Conservation (phyloP, 2,797 vertebrate genomes). For the Calcarius lapponicus region DNA sequence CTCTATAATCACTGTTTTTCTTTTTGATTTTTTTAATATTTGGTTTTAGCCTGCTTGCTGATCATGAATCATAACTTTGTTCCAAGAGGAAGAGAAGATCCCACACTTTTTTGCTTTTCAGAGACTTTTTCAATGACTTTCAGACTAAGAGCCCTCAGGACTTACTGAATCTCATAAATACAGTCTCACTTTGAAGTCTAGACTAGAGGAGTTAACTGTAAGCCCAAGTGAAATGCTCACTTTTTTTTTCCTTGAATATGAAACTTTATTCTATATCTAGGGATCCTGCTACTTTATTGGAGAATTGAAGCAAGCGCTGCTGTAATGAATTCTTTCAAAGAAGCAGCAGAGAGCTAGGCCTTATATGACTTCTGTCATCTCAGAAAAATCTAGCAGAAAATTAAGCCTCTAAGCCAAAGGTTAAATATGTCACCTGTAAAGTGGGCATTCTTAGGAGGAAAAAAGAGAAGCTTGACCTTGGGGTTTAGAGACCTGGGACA, state of each 20-base stretch:
- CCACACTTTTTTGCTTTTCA: background rate
- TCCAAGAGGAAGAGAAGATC: background rate
- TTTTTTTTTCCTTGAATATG: background rate
- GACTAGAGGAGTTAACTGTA: background rate
- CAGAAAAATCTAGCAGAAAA: background rate
- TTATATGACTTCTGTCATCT: background rate
- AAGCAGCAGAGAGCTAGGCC: background rate
- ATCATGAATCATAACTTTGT: slow-evolving; percentile 23
- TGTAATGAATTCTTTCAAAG: slow-evolving; percentile 1
- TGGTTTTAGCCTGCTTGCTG: slow-evolving; percentile 21
- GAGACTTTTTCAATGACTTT: background rate
- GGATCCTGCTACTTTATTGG: background rate
- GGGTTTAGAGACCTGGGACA: background rate
- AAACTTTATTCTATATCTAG: background rate
- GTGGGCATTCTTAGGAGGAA: background rate
- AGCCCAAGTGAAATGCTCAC: background rate
- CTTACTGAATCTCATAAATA: slow-evolving; percentile 8
- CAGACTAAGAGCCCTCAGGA: slow-evolving; percentile 5
- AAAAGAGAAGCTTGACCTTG: background rate
- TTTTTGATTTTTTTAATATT: background rate
- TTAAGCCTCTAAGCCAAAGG: background rate
- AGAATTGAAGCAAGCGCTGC: background rate
- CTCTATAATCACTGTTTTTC: background rate
- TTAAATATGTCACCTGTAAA: background rate
- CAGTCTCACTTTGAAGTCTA: slow-evolving; percentile 30